A percentile compares a stretch with the other conserved stretches of the same genome.
phyloP scores from a whole-genome alignment of 2,888 invertebrate species.

The Hymenopus coronatus region DNA sequence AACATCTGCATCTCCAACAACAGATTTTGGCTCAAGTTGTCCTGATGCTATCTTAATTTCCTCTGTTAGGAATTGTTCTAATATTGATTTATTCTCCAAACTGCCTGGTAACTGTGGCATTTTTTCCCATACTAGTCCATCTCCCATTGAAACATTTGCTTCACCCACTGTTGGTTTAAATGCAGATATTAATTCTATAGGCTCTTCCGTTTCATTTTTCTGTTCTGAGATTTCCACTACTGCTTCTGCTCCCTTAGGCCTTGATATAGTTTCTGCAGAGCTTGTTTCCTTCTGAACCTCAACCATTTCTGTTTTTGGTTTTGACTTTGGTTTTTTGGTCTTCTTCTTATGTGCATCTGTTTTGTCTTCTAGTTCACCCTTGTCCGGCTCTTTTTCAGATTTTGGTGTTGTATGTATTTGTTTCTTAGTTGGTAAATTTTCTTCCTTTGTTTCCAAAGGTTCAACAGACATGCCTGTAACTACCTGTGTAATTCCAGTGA shows the following conservation, averaged over 20 bases:
- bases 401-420: neutral
- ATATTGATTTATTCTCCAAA: neutral
- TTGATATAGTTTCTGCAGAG: neutral
- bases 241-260: neutral
- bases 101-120: conserved; percentile 37
- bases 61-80: neutral
- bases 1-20: neutral
- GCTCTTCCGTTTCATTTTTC: neutral
- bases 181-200: neutral
- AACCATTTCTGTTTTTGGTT: neutral
- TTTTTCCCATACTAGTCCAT: conserved; percentile 40
- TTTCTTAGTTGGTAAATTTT: neutral
- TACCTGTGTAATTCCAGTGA: neutral
- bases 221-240: neutral
- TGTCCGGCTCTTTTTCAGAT: neutral
- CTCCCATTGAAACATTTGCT: conserved; percentile 11
- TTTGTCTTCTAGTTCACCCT: neutral
- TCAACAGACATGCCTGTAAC: neutral
- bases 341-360: neutral
- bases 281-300: neutral
- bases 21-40: neutral
- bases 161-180: conserved; percentile 24
- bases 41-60: neutral
- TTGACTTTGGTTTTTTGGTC: no score
- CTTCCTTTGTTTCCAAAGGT: neutral